Conservation (phyloP, 2,888 invertebrate genomes). For the Pilophorus perplexus region DNA sequence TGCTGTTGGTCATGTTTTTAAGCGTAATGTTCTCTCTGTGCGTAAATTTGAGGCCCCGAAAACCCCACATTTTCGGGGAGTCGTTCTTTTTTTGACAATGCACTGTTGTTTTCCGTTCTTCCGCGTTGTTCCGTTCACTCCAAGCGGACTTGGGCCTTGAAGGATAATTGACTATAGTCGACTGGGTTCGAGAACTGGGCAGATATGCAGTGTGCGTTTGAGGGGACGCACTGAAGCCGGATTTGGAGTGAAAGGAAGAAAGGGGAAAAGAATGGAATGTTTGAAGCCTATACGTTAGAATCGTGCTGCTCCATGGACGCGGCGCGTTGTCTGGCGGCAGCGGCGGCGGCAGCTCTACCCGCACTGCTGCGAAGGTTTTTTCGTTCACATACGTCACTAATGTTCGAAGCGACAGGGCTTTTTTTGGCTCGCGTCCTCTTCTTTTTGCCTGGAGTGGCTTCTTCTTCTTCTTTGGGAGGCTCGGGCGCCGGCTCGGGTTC, state of each 20-base stretch:
- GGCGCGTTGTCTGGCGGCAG: constrained; percentile 54
- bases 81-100: background rate
- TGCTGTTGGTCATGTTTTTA: constrained; percentile 46
- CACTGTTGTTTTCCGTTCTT: constrained; percentile 18
- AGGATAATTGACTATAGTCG: background rate
- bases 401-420: constrained; percentile 51
- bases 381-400: constrained; percentile 60
- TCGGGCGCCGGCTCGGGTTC: constrained; percentile 9
- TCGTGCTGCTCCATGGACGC: constrained; percentile 46
- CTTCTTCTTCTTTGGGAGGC: background rate
- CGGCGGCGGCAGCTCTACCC: constrained; percentile 62
- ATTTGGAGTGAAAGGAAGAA: constrained; percentile 28
- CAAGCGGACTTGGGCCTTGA: background rate
- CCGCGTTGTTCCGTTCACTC: constrained; percentile 27
- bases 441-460: constrained; percentile 40
- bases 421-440: constrained; percentile 50
- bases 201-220: background rate
- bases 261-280: constrained; percentile 31
- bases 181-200: background rate
- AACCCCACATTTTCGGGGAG: constrained; percentile 34
- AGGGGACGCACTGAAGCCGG: background rate
- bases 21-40: constrained; percentile 45
- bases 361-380: constrained; percentile 66
- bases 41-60: background rate
- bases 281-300: constrained; percentile 35